Evolutionary conservation across 2,113 vertebrate genomes (phyloP), one percentile per base, ranked within the genome.

Genomic region (Tachycineta bicolor): DNA sequence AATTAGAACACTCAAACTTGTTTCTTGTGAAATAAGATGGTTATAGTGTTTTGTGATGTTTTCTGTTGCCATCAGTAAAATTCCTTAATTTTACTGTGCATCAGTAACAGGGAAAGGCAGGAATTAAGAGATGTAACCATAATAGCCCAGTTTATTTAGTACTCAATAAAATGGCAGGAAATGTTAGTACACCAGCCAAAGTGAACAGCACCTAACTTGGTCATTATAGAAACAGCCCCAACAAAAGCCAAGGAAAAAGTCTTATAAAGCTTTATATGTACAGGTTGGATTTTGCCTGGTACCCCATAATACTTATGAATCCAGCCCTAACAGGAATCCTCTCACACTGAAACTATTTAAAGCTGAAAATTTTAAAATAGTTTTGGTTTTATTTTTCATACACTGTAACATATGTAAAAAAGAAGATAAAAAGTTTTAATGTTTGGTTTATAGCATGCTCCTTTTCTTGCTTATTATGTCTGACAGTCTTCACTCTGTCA

Each of bases 31-130:
- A 87, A 76, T 52, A 75, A 76, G 18, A 39, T 31, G 29, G 3
- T 70, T 87, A 69, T 53, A 73, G 22, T 25, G 31, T 47, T 71
- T 85, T 87, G n/a, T 37, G 65, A 58, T 22, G 12, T 71, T 64
- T 90, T 71, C n/a, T 90, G 41, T 79, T 90, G 68, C 26, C 10
- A 5, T 33, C 33, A 64, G 44, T 88, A 88, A 77, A 94, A 78
- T 88, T 56, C 17, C 39, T 18, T 39, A 23, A 17, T 82, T 76
- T 85, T 80, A 55, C 5, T 60, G 26, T 18, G 21, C 7, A 28
- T 62, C 53, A 55, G 33, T 64, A 23, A 31, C 11, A 62, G 7
- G 16, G 9, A 76, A 84, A 65, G 4, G 13, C 28, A 90, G 6
- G 6, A 81, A 33, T 67, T 68, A 91, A 44, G 21, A 62, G 15